Evolutionary conservation across 2,888 invertebrate species (phyloP), one percentile per base, ranked within the genome.

Genomic region (Patella caerulea): DNA sequence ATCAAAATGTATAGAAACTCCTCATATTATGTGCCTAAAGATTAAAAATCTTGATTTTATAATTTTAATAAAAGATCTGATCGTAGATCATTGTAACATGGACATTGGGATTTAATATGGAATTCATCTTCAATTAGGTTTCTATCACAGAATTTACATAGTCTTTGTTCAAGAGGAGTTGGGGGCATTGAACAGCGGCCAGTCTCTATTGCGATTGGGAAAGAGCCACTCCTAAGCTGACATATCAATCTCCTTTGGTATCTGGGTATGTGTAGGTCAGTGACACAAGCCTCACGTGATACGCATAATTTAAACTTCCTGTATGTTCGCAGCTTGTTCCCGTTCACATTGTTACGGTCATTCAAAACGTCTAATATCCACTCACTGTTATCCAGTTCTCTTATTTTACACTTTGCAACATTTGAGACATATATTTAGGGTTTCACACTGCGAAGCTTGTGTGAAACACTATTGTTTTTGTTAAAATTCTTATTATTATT

Each of bases 111-210:
- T 29, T 2, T 29, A 2, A 65, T 19, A 65, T 19, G 65, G n/a
- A 65, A 65, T n/a, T 65, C 65, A 65, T 65, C n/a, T 65, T 65
- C n/a, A 12, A 65, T 19, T 19, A 65, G 19, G 24, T 65, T 65
- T 65, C 24, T 19, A 17, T 65, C 65, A 65, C n/a, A 65, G 24
- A n/a, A 65, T 65, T 59, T 65, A n/a, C 65, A 65, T 65, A 65
- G n/a, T 19, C n/a, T n/a, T 12, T n/a, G 7, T 11, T 65, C 65
- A 11, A 65, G 65, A 2, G 65, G n/a, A 65, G 65, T 65, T 19
- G 59, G 59, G 59, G 59, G 59, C 19, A 12, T 59, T n/a, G 59
- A 4, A 59, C 14, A 59, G 59, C 59, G 59, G n/a, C 59, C 59
- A 7, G 59, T 59, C 19, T 59, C 59, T n/a, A 59, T 59, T n/a